Base-by-base conservation (phyloP, 2,888 invertebrate species). In the Frankliniella fusca region DNA sequence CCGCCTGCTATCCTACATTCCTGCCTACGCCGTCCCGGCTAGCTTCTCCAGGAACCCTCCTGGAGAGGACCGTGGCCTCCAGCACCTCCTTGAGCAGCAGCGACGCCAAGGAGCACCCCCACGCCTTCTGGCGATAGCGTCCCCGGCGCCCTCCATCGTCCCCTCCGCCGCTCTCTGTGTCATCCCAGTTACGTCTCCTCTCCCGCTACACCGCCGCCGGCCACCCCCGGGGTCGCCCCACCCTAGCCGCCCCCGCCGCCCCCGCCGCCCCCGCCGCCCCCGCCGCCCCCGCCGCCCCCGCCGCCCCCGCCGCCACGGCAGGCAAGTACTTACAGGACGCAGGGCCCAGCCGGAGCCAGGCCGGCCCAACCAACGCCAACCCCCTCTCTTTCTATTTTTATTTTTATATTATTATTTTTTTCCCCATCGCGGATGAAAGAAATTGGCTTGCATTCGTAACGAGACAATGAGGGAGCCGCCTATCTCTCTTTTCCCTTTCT, bases 401-500 rank as follows among this genome's bases (percentile, higher is more conserved):
- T 76, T 76, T 23, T 76, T 76, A 76, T n/a, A n/a, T n/a, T n/a
- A n/a, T n/a, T n/a, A n/a, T n/a, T n/a, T 76, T 76, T 76, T 27
- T 76, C 61, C 18, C 61, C 61, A 61, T 61, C 70, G 70, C 70
- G 70, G 70, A 76, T 76, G 70, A 76, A 76, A 76, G 70, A 76
- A 76, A 76, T 76, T 76, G 70, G 70, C 70, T 76, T 76, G 70
- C 70, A 76, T 76, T 76, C 70, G 70, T 76, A 76, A 76, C 70
- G 70, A 76, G 70, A 76, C 70, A 76, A 76, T 76, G 70, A 76
- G 70, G 70, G 11, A 27, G 10, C 70, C 70, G 27, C 54, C 54
- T 20, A 5, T 54, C 54, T 15, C 54, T 2, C 18, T n/a, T 50
- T 15, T 50, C 15, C 15, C 50, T 50, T 15, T 50, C 50, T 50